Conservation (phyloP, 92 coral and sea anemone species). For the Epizoanthus rinbou region DNA sequence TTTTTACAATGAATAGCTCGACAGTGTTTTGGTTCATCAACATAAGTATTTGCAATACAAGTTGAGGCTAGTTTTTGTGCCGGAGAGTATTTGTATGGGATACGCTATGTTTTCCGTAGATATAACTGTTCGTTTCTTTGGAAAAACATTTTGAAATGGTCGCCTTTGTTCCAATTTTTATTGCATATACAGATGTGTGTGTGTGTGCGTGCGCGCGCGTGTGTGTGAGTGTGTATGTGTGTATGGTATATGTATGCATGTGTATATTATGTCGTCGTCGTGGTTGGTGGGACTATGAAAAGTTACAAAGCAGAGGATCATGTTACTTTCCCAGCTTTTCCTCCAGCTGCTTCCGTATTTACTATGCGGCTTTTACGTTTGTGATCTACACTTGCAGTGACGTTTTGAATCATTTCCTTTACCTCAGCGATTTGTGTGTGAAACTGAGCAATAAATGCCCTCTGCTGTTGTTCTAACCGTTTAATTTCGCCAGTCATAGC, state of each 20-base stretch:
- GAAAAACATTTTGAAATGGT: too few species aligned
- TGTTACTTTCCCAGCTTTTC: not conserved
- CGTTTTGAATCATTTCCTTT: slow-evolving; percentile 68
- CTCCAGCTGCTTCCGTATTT: not conserved
- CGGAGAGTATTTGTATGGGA: too few species aligned
- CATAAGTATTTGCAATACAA: too few species aligned
- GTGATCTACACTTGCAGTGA: slow-evolving; percentile 41
- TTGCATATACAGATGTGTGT: too few species aligned
- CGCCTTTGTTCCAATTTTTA: too few species aligned
- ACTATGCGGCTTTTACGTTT: slow-evolving; percentile 27
- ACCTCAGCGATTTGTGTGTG: slow-evolving; percentile 80
- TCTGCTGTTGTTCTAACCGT: slow-evolving; percentile 73
- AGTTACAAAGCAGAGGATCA: not conserved
- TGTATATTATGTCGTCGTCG: not conserved
- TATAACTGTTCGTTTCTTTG: too few species aligned
- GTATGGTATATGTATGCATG: too few species aligned
- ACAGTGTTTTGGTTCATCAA: too few species aligned
- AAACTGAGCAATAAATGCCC: slow-evolving; percentile 65
- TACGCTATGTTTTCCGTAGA: too few species aligned
- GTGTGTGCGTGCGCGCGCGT: not conserved
- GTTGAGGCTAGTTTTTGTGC: too few species aligned
- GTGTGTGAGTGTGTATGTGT: not conserved
- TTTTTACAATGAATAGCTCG: too few species aligned
- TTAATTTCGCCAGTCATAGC: slow-evolving; percentile 60
- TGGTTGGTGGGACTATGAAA: too few species aligned